A percentile compares a stretch with the other conserved stretches of the same genome.
These are phyloP conservation scores for Timandra comae DNA, from an alignment of 2,888 invertebrate species.

Conservation along the genomic window DNA sequence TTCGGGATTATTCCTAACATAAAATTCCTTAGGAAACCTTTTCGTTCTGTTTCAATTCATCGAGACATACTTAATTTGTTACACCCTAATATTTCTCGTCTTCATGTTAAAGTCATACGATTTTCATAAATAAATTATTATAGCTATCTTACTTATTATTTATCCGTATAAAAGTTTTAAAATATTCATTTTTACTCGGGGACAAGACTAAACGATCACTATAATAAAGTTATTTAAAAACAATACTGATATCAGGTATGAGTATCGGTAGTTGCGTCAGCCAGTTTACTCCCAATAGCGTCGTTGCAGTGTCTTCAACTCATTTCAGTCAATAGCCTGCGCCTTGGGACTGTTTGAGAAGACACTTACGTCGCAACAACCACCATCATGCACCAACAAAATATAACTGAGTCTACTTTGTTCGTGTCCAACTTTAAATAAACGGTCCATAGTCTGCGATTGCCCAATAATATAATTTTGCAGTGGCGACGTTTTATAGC, in stretches of 20 bases:
- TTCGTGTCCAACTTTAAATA: constrained; percentile 25
- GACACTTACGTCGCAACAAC: constrained; percentile 36
- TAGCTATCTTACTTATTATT: background rate
- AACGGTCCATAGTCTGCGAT: constrained; percentile 21
- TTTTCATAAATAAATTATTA: constrained; percentile 6
- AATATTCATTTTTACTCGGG: too few species aligned
- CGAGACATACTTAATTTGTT: constrained; percentile 18
- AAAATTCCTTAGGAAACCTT: constrained; percentile 62
- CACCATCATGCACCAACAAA: constrained; percentile 32
- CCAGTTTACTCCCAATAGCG: constrained; percentile 33
- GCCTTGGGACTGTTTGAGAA: constrained; percentile 37
- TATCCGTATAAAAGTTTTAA: too few species aligned
- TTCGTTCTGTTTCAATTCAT: constrained; percentile 70
- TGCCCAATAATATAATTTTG: constrained; percentile 7
- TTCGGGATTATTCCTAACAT: constrained; percentile 70
- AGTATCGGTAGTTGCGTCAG: constrained; percentile 21
- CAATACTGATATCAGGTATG: constrained; percentile 14
- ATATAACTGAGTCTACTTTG: constrained; percentile 34
- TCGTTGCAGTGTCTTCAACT: constrained; percentile 38
- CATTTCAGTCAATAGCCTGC: constrained; percentile 41
- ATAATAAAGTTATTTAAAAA: constrained; percentile 3
- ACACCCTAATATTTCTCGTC: too few species aligned
- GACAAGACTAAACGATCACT: too few species aligned
- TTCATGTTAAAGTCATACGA: constrained; percentile 3
- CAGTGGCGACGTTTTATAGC: constrained; percentile 6